These are phyloP conservation scores for Plectus sambesii DNA, from an alignment of 1,140 invertebrate genomes.

Conservation along the genomic window DNA sequence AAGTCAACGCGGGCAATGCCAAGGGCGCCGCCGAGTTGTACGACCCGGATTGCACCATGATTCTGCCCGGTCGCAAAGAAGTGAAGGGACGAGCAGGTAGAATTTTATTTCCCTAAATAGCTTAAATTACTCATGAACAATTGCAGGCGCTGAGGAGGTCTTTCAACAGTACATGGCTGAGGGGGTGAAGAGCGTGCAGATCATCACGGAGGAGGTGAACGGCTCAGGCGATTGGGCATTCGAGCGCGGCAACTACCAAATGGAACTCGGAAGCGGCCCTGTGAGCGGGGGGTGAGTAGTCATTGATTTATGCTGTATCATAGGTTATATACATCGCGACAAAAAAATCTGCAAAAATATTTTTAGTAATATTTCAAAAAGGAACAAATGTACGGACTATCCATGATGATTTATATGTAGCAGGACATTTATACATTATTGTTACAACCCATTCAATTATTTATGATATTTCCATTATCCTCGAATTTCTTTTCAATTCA, in stretches of 20 bases:
- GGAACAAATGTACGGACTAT: too few species aligned
- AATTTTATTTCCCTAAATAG: not conserved
- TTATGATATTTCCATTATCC: too few species aligned
- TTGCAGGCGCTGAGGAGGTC: conserved; percentile 37
- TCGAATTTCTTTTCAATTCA: too few species aligned
- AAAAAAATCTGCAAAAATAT: too few species aligned
- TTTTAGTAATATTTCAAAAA: too few species aligned
- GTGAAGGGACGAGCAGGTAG: conserved; percentile 38
- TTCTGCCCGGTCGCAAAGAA: conserved; percentile 40
- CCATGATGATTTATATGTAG: too few species aligned
- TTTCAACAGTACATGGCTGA: conserved; percentile 44
- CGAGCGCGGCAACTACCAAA: conserved; percentile 41
- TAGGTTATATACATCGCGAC: too few species aligned
- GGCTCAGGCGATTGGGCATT: conserved; percentile 45
- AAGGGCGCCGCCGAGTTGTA: conserved; percentile 35
- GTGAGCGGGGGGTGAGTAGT: too few species aligned
- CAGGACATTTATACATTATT: too few species aligned
- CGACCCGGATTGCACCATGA: conserved; percentile 44
- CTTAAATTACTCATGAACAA: not conserved
- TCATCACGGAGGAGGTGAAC: conserved; percentile 45
- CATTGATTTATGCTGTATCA: too few species aligned
- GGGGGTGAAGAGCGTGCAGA: conserved; percentile 34
- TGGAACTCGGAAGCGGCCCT: conserved; percentile 32
- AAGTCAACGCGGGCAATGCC: conserved; percentile 42
- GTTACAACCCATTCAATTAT: too few species aligned